Percentiles rank a stretch among this genome's conserved stretches.
Conservation (phyloP, 2,888 invertebrate species). For the Tanypteryx hageni region DNA sequence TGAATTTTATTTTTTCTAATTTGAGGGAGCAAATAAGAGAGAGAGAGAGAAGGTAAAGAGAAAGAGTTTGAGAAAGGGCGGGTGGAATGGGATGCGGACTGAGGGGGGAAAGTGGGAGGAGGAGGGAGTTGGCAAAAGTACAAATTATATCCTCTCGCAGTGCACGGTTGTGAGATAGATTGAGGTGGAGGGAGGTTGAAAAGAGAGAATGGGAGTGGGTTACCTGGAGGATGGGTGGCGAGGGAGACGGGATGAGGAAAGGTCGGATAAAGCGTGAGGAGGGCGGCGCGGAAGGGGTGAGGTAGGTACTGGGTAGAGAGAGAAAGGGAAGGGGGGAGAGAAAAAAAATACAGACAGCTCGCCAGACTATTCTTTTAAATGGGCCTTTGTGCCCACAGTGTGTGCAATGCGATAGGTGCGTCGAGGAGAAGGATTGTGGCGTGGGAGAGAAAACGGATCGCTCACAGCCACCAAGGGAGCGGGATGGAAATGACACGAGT, state of each 20-base stretch:
- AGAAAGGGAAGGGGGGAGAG: not conserved
- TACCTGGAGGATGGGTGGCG: not conserved
- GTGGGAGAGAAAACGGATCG: not conserved
- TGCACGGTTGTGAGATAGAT: constrained; percentile 32
- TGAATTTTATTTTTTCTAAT: not conserved
- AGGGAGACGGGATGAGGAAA: not conserved
- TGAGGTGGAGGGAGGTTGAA: not conserved
- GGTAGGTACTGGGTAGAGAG: not conserved
- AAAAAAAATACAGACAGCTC: not conserved
- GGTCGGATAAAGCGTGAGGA: constrained; percentile 19
- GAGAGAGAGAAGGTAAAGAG: not conserved
- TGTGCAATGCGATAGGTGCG: constrained; percentile 29
- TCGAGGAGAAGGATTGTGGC: constrained; percentile 3
- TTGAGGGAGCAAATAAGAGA: not conserved
- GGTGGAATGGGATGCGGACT: not conserved
- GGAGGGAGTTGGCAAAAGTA: constrained; percentile 29
- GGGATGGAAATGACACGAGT: constrained; percentile 18
- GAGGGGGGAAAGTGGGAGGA: not conserved
- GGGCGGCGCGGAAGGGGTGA: not conserved
- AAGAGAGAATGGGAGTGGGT: not conserved
- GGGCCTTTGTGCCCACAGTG: constrained; percentile 29
- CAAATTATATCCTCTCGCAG: constrained; percentile 24
- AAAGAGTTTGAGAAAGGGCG: not conserved
- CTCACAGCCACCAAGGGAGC: not conserved
- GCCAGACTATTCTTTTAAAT: constrained; percentile 28